These are phyloP conservation scores for Onychorhynchus coronatus DNA, from an alignment of 2,113 vertebrate genomes.

Conservation along the genomic window DNA sequence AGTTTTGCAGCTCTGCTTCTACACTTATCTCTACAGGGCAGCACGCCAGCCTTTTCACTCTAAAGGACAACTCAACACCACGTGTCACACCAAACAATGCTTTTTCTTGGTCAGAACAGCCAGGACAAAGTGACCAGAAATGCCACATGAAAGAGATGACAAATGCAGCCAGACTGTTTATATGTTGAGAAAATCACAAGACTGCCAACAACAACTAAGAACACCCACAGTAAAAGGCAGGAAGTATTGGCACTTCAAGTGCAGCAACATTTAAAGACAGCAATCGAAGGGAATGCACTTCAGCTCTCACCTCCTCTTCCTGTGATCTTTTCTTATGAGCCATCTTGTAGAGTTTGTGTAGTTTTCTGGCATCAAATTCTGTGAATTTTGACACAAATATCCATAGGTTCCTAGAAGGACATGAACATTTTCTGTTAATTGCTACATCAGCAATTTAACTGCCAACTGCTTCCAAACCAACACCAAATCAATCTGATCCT, in stretches of 20 bases:
- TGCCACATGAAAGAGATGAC: not conserved
- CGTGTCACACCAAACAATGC: not conserved
- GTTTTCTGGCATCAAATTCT: constrained; percentile 94
- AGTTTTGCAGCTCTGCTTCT: not conserved
- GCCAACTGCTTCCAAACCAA: not conserved
- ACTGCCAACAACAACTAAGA: not conserved
- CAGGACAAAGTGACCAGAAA: not conserved
- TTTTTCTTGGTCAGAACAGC: not conserved
- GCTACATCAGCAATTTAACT: not conserved
- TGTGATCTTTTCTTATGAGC: constrained; percentile 95
- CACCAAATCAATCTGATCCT: not conserved
- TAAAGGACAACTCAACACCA: not conserved
- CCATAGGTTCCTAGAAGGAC: constrained; percentile 90
- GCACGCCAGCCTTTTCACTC: not conserved
- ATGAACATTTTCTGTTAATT: not conserved
- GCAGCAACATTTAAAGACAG: not conserved
- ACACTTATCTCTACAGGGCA: not conserved
- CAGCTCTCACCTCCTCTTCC: constrained; percentile 86
- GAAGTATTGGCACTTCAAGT: not conserved
- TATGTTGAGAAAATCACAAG: not conserved
- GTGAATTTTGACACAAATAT: constrained; percentile 99
- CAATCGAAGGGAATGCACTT: not conserved
- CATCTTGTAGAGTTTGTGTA: constrained; percentile 98
- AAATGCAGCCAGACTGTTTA: not conserved
- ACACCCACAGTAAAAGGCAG: not conserved